Base-by-base conservation (phyloP, 2,113 vertebrate genomes). In the Thermophis baileyi region DNA sequence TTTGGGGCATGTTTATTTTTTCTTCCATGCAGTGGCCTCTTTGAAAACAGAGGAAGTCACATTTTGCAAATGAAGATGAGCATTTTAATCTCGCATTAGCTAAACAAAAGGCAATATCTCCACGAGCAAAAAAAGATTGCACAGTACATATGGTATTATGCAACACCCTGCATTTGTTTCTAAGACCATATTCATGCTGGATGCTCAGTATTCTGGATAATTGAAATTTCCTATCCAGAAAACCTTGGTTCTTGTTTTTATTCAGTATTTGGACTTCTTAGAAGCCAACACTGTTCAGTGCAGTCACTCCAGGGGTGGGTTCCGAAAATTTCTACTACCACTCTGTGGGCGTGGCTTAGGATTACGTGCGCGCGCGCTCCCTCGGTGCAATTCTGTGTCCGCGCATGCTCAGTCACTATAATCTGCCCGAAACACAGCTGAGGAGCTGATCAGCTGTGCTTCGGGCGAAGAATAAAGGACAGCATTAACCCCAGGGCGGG, bases 1-100 rank as follows among this genome's bases (percentile, higher is more conserved):
- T 94, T 96, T 96, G 93, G 90, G 91, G 89, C 93, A 93, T 89
- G 10, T 30, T 93, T 95, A 1, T 93, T 90, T 93, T 91, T 89
- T 69, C 30, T 87, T 93, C 1, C 54, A 81, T 90, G 57, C n/a
- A 94, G 93, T 25, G 3, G 8, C 91, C 93, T 47, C 57, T 57
- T 94, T 92, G 74, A 92, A 96, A 95, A 92, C 81, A 95, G 92
- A 95, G 57, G 90, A 94, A 93, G 24, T 27, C 94, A 57, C 0
- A 0, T 95, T 54, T 95, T 95, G 69, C 91, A 94, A 94, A 55
- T 63, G 50, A 95, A 47, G 89, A 89, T 95, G 93, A 95, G 94
- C 91, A 94, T 95, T 90, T 88, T 90, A 44, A 47, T 93, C 92
- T 95, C 49, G 11, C 89, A 88, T 87, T 87, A n/a, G 96, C 95